phyloP scores from a whole-genome alignment of 2,113 vertebrate species.

The Gobio gobio region DNA sequence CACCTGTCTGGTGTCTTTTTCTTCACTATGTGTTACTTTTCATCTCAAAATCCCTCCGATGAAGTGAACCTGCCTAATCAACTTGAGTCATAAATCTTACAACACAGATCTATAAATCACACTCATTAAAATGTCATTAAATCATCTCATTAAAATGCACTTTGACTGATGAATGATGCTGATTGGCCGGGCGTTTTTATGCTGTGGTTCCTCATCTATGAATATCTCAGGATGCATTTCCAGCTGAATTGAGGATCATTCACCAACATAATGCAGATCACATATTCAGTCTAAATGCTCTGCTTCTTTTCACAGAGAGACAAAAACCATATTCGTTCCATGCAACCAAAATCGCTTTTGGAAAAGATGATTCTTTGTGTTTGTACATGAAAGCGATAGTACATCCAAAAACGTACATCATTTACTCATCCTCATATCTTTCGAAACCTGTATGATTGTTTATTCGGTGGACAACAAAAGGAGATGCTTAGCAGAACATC shows the following conservation, averaged over 20 bases:
- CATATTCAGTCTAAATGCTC: neutral
- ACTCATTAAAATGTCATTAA: slow-evolving; percentile 39
- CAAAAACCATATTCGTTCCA: neutral
- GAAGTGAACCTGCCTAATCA: slow-evolving; percentile 28
- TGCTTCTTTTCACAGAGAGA: neutral
- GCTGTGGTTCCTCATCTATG: neutral
- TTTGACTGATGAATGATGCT: slow-evolving; percentile 34
- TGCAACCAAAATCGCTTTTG: neutral
- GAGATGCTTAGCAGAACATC: too few species aligned
- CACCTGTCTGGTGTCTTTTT: slow-evolving; percentile 1
- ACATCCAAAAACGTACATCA: neutral
- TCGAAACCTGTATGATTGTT: neutral
- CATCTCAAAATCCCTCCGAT: neutral
- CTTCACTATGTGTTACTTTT: neutral
- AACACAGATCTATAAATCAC: neutral
- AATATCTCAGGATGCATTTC: neutral
- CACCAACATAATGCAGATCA: neutral
- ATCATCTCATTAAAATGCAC: slow-evolving; percentile 28
- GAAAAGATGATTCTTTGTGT: neutral
- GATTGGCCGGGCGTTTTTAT: neutral
- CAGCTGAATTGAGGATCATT: neutral
- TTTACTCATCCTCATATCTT: neutral
- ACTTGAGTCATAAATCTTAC: slow-evolving; percentile 36
- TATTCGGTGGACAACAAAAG: neutral
- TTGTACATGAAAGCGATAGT: neutral